Evolutionary conservation across 1,140 invertebrate genomes (phyloP).

Genomic region (Anastrepha ludens): DNA sequence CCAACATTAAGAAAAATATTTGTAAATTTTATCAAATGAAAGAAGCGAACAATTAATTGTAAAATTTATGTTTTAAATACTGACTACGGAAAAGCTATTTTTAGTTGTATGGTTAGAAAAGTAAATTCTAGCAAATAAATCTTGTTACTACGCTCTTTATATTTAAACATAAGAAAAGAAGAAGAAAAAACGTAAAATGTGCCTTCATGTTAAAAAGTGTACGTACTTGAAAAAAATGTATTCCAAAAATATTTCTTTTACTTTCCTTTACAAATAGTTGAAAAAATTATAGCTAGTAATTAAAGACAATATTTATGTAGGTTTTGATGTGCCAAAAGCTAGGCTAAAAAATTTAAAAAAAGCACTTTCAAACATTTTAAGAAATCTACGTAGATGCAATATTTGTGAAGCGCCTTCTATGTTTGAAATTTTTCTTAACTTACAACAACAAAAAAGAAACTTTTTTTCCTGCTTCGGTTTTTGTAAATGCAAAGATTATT

Average conservation of each 20-base stretch:
- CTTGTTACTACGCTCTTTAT: constrained; percentile 33
- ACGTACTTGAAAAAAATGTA: constrained; percentile 4
- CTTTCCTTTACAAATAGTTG: not conserved
- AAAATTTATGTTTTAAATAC: not conserved
- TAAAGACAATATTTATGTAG: not conserved
- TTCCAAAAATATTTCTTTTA: not conserved
- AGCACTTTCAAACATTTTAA: too few species aligned
- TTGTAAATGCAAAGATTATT: too few species aligned
- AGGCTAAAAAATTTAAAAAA: not conserved
- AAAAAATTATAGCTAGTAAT: not conserved
- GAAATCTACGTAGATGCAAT: too few species aligned
- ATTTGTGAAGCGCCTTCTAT: too few species aligned
- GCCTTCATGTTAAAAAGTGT: constrained; percentile 51
- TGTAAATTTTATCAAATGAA: constrained; percentile 12
- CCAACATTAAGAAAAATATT: not conserved
- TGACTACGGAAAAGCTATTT: constrained; percentile 6
- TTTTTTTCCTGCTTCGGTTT: too few species aligned
- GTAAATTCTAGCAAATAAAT: constrained; percentile 36
- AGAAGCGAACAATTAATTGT: not conserved
- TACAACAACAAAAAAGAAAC: too few species aligned
- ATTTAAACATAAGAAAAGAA: constrained; percentile 20
- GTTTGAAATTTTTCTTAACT: too few species aligned
- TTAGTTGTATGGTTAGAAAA: not conserved
- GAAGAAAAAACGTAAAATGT: constrained; percentile 26
- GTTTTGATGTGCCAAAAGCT: constrained; percentile 16